Evolutionary conservation across 2,888 invertebrate genomes (phyloP), one percentile per base, ranked within the genome.

Genomic region (Steinernema carpocapsae): DNA sequence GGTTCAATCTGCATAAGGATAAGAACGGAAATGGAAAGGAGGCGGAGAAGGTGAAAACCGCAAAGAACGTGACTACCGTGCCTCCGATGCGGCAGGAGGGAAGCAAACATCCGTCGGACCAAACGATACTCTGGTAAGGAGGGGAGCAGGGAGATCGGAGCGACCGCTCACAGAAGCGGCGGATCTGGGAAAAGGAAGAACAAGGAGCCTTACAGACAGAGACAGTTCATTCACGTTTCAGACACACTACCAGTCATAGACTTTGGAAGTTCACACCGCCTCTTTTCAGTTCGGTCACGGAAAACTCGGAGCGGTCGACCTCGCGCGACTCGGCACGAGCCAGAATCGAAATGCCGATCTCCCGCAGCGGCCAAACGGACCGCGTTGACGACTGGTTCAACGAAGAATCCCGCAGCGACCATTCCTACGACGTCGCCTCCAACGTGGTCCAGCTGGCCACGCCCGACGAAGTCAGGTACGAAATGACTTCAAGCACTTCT

Each of bases 401-500:
- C 72, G 42, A 73, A 59, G 73, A 77, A 75, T 72, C 76, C 71
- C 75, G 71, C 10, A 76, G 73, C 48, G 77, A 76, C 56, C 76
- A 75, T 17, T 78, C 76, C 74, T 74, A 76, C 70, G 80, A 83
- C 32, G 75, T 79, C 26, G 77, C 78, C 29, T 77, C 76, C 45
- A 79, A 73, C 70, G 79, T 78, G 0, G 75, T 83, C 45, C 83
- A 83, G 64, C 75, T 84, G 0, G 82, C 82, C 19, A 83, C 85
- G 10, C 84, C 84, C 17, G 83, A 84, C 75, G 84, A 85, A 77
- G 81, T 84, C 48, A 76, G 83, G 83, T 83, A 74, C 10, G 59
- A 22, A 17, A 7, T 14, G n/a, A 64, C 12, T 32, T 72, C 10
- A 72, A 37, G 12, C 32, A 26, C 29, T 32, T 22, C 17, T 48